A percentile compares a stretch with the other conserved stretches of the same genome.
Conservation (phyloP, 2,888 invertebrate genomes). For the Thereva unica region DNA sequence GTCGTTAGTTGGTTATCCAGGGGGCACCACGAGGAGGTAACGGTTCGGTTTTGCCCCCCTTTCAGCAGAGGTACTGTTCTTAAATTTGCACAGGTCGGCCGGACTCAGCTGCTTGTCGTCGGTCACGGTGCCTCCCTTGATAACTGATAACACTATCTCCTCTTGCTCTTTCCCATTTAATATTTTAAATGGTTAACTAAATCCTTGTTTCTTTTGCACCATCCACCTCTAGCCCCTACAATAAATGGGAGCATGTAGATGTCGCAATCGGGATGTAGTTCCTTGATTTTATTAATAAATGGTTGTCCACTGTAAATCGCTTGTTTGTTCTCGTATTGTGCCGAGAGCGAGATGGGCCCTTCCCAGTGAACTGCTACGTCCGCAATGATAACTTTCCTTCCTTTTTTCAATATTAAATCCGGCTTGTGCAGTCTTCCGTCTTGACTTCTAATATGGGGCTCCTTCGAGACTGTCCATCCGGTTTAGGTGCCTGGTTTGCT, state of each 20-base stretch:
- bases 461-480: conserved; percentile 43
- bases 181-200: no score
- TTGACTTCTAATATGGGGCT: not conserved
- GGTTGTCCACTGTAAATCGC: not conserved
- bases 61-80: no score
- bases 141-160: no score
- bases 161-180: no score
- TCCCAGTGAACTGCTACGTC: not conserved
- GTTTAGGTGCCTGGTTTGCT: not conserved
- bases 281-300: not conserved
- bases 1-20: no score
- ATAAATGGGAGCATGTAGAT: conserved; percentile 48
- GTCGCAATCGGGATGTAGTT: conserved; percentile 46
- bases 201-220: conserved; percentile 46
- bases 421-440: not conserved
- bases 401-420: not conserved
- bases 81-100: no score
- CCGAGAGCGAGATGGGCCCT: not conserved
- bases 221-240: conserved; percentile 43
- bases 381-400: not conserved
- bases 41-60: no score
- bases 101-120: no score
- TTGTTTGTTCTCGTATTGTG: not conserved
- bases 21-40: no score
- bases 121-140: no score